Conservation (phyloP, 2,888 invertebrate species). For the Oscheius sp. region DNA sequence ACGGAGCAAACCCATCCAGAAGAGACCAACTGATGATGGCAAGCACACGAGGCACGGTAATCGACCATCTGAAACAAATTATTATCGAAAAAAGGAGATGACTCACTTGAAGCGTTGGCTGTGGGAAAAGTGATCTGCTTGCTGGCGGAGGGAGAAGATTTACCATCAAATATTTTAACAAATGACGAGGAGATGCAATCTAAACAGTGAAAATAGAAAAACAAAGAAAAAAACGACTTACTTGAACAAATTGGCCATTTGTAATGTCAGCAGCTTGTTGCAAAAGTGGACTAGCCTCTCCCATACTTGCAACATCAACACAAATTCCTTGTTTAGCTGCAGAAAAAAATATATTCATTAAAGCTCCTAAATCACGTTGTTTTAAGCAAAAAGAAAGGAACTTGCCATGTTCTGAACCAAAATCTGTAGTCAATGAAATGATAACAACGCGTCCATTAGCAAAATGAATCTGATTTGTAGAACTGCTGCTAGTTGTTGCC, state of each 20-base stretch:
- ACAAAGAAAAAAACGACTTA: background rate
- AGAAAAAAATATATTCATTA: conserved; percentile 60
- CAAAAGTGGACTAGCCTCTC: conserved; percentile 50
- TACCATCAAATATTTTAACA: conserved; percentile 36
- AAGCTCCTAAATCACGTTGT: conserved; percentile 42
- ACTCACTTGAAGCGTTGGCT: conserved; percentile 39
- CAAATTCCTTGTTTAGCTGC: conserved; percentile 55
- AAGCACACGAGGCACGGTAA: conserved; percentile 57
- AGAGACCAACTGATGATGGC: conserved; percentile 52
- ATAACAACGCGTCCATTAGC: conserved; percentile 46
- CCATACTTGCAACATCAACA: conserved; percentile 54
- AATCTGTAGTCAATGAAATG: conserved; percentile 47
- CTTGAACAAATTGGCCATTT: conserved; percentile 47
- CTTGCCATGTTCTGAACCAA: conserved; percentile 51
- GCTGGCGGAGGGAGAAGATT: conserved; percentile 44
- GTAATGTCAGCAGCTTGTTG: conserved; percentile 61
- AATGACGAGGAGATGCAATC: conserved; percentile 10
- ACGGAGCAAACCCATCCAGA: conserved; percentile 57
- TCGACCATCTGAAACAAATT: conserved; percentile 47
- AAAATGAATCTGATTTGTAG: conserved; percentile 5
- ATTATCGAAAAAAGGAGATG: background rate
- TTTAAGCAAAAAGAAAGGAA: no score
- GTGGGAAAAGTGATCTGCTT: conserved; percentile 42
- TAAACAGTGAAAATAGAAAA: background rate
- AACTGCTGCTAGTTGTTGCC: background rate